Evolutionary conservation across 2,888 invertebrate genomes (phyloP).

Genomic region (Eupsilia transversa): DNA sequence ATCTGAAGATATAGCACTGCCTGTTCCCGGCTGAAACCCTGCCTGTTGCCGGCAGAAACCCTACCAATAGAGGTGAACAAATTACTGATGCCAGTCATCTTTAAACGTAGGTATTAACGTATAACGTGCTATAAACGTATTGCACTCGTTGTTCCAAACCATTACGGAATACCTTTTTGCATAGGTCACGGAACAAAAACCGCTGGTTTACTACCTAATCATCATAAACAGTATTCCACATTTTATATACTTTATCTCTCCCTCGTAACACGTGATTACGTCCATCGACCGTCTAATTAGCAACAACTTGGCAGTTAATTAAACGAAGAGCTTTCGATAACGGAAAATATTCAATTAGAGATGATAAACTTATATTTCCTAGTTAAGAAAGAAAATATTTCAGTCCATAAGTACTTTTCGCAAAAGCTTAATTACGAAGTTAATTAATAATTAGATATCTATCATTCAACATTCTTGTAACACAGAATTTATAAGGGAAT

Average conservation of each 20-base stretch:
- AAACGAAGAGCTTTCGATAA: slow-evolving; percentile 9
- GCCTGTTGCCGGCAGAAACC: no score
- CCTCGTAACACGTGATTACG: neutral
- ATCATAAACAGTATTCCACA: slow-evolving; percentile 7
- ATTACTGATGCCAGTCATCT: no score
- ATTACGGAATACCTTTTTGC: neutral
- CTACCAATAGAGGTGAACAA: neutral
- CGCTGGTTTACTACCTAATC: neutral
- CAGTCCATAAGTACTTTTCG: neutral
- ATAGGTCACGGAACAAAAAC: neutral
- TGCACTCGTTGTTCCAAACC: no score
- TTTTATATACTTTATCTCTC: slow-evolving; percentile 4
- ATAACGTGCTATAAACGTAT: no score
- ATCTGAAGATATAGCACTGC: neutral
- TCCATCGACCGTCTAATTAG: neutral
- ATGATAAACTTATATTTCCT: slow-evolving; percentile 2
- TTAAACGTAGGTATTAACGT: no score
- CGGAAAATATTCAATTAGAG: slow-evolving; percentile 34
- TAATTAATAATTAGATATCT: neutral
- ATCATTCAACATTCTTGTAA: neutral
- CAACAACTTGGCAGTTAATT: slow-evolving; percentile 23
- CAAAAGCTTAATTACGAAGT: slow-evolving; percentile 10
- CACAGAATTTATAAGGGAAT: neutral
- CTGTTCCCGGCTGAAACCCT: no score
- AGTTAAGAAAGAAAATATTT: slow-evolving; percentile 11